phyloP scores from a whole-genome alignment of 2,113 vertebrate genomes.

The Butastur rufipennis region DNA sequence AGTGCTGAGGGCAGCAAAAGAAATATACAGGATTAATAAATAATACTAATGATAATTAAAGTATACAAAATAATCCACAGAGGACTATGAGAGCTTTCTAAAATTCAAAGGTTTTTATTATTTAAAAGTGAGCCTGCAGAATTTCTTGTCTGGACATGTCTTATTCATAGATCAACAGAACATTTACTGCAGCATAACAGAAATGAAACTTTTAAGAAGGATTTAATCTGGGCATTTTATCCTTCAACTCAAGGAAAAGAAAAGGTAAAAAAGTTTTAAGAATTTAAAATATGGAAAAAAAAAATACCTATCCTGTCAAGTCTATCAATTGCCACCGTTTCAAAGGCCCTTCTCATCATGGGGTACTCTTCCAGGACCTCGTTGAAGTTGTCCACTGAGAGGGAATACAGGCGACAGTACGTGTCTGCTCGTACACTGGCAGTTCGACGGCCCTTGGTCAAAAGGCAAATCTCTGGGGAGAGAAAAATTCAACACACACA shows the following conservation, averaged over 20 bases:
- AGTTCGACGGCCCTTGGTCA: conserved; percentile 95
- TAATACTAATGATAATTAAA: background rate
- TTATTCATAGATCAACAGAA: conserved; percentile 23
- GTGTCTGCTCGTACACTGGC: conserved; percentile 97
- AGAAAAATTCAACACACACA: background rate
- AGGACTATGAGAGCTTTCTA: background rate
- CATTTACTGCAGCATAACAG: background rate
- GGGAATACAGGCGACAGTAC: conserved; percentile 95
- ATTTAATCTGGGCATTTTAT: background rate
- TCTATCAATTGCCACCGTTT: conserved; percentile 97
- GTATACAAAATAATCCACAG: background rate
- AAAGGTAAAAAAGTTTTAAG: background rate
- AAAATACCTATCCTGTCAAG: conserved; percentile 83
- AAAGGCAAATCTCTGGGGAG: conserved; percentile 90
- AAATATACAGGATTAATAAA: background rate
- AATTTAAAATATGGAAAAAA: background rate
- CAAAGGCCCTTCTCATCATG: conserved; percentile 98
- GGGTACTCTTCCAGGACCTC: conserved; percentile 98
- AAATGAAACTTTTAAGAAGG: background rate
- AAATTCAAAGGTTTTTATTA: background rate
- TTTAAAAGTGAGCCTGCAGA: background rate
- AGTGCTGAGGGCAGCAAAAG: background rate
- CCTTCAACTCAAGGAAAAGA: background rate
- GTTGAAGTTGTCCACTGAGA: conserved; percentile 98
- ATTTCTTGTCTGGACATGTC: background rate